Conservation (phyloP, 1,140 invertebrate genomes). For the Araneus ventricosus region DNA sequence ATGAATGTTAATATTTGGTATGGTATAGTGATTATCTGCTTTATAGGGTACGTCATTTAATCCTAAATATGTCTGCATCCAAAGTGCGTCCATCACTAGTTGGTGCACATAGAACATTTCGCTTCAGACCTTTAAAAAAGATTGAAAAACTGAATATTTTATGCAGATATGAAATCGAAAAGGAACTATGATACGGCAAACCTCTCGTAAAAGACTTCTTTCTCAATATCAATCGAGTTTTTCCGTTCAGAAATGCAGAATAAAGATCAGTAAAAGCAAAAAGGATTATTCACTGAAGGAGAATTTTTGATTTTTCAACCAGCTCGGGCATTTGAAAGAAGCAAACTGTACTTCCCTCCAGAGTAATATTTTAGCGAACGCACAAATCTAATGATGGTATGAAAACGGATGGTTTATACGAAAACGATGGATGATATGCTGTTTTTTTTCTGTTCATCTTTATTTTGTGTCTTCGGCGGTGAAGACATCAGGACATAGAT, state of each 20-base stretch:
- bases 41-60: no score
- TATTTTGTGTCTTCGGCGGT: neutral
- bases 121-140: neutral
- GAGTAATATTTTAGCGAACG: neutral
- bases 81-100: no score
- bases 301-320: constrained; percentile 2
- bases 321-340: neutral
- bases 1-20: no score
- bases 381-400: neutral
- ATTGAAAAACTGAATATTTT: constrained; percentile 10
- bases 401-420: constrained; percentile 14
- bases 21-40: no score
- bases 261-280: neutral
- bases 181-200: neutral
- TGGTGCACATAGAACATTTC: neutral
- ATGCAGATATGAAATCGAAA: constrained; percentile 4
- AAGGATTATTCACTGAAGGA: neutral
- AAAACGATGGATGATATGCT: neutral
- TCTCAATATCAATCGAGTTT: constrained; percentile 2
- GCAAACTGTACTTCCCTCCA: neutral
- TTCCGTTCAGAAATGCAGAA: neutral
- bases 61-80: no score
- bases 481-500: neutral
- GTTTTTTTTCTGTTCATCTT: neutral
- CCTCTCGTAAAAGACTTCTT: neutral